phyloP scores from a whole-genome alignment of 2,797 vertebrate genomes.

The Mareca strepera region DNA sequence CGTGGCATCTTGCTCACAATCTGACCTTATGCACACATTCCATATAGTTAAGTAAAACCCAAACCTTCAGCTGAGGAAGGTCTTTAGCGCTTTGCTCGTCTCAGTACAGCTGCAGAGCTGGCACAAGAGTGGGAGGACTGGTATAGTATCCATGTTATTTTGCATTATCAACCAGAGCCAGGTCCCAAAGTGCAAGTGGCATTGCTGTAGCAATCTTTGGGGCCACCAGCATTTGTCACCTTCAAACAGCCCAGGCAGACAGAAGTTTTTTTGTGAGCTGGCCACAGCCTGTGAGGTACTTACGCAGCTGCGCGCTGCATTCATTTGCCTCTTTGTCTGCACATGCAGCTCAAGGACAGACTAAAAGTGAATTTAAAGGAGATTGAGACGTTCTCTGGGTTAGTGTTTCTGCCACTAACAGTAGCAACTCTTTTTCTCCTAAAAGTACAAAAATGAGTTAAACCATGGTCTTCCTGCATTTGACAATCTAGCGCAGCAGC shows the following conservation, averaged over 20 bases:
- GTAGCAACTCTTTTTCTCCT: not conserved
- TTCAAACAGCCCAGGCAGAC: not conserved
- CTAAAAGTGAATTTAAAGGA: not conserved
- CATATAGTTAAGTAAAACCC: not conserved
- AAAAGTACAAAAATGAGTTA: not conserved
- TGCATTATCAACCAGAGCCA: not conserved
- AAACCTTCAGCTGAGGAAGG: not conserved
- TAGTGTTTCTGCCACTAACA: not conserved
- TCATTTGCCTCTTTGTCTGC: not conserved
- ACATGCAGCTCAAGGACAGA: accelerated
- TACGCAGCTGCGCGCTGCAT: not conserved
- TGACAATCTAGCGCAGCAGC: not conserved
- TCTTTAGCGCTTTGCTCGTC: not conserved
- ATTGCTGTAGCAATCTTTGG: not conserved
- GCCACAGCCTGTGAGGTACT: not conserved
- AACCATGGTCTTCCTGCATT: accelerated
- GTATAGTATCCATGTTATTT: not conserved
- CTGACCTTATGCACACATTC: not conserved
- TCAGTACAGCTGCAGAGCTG: not conserved
- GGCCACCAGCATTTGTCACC: not conserved
- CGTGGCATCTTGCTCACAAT: slow-evolving; percentile 12
- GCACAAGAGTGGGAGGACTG: accelerated
- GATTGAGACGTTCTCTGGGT: not conserved
- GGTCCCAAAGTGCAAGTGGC: not conserved
- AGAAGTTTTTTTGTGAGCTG: slow-evolving; percentile 36